Evolutionary conservation across 2,888 invertebrate genomes (phyloP).

Genomic region (Blomia tropicalis): DNA sequence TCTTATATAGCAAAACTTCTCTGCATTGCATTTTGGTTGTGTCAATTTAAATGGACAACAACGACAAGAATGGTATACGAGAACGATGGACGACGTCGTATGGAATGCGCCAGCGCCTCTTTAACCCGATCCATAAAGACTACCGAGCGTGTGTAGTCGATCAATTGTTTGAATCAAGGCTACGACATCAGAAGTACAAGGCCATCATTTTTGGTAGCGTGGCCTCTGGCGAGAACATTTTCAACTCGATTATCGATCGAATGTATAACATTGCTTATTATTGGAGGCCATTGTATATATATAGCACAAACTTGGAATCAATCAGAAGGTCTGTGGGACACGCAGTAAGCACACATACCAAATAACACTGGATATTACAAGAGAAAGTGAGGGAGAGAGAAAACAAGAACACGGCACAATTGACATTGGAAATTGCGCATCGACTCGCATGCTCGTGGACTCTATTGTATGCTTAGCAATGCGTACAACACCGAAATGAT

Average conservation of each 20-base stretch:
- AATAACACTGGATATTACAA: too few relatives aligned
- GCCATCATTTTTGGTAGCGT: neutral
- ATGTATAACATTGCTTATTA: neutral
- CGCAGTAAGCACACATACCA: too few relatives aligned
- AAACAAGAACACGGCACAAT: neutral
- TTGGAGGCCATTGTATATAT: too few relatives aligned
- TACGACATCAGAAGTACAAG: neutral
- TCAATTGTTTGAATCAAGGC: neutral
- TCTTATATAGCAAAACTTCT: too few relatives aligned
- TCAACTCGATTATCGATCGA: neutral
- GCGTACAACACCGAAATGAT: neutral
- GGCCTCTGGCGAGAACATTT: neutral
- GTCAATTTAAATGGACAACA: too few relatives aligned
- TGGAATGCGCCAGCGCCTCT: too few relatives aligned
- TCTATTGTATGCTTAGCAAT: slow-evolving; percentile 8
- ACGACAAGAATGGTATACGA: too few relatives aligned
- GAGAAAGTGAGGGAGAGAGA: neutral
- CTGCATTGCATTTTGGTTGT: too few relatives aligned
- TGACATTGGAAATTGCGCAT: slow-evolving; percentile 14
- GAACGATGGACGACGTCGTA: too few relatives aligned
- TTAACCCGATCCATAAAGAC: too few relatives aligned
- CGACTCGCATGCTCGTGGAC: neutral
- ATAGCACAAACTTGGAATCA: too few relatives aligned
- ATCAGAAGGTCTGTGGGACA: too few relatives aligned
- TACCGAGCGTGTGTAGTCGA: neutral